Evolutionary conservation across 35 echinoderm and acorn worm species (phyloP).

Genomic region (Heliocidaris tuberculata): DNA sequence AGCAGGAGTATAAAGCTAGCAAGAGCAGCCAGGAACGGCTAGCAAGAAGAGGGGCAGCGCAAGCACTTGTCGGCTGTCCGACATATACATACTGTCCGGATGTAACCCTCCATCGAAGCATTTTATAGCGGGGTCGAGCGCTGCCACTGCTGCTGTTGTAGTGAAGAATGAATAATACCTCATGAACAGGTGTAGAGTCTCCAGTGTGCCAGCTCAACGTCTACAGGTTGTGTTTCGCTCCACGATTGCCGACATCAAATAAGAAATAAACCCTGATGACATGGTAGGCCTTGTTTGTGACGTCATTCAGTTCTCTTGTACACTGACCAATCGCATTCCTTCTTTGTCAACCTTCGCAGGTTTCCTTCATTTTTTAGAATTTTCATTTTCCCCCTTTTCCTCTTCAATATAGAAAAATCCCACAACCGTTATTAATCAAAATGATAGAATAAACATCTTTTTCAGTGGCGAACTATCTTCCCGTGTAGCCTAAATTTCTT

Average conservation of each 20-base stretch:
- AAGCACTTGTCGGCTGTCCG: not conserved
- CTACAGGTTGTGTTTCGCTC: not conserved
- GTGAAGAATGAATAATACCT: not conserved
- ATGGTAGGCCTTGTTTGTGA: constrained; percentile 1
- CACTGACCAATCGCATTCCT: not conserved
- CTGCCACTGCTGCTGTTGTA: not conserved
- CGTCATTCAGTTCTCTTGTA: not conserved
- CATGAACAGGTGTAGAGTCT: not conserved
- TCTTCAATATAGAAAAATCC: not conserved
- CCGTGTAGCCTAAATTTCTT: no score
- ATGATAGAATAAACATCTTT: no score
- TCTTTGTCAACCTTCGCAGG: not conserved
- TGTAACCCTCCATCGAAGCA: not conserved
- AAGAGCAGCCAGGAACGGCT: not conserved
- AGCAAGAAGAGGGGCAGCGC: not conserved
- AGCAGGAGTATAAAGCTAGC: not conserved
- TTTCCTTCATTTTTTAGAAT: not conserved
- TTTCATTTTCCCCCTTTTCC: not conserved
- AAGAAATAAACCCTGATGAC: not conserved
- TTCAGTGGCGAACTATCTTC: no score
- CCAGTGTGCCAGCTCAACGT: not conserved
- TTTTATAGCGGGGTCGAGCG: not conserved
- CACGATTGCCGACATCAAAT: not conserved
- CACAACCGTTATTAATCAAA: no score
- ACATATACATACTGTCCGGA: not conserved